phyloP scores from a whole-genome alignment of 1,140 invertebrate genomes.

The Caenorhabditis latens region DNA sequence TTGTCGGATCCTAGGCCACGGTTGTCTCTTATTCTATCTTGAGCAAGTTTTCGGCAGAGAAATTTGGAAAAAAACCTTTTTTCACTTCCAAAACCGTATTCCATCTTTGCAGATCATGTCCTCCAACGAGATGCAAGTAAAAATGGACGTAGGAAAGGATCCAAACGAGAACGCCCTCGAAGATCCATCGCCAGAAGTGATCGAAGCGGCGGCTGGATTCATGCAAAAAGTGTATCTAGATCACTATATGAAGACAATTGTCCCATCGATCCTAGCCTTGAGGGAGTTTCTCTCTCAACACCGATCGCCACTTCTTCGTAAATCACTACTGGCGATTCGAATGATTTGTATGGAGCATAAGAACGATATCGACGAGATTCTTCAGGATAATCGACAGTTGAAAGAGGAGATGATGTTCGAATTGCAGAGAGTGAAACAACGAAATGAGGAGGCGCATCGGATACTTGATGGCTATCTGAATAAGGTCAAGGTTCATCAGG shows the following conservation, averaged over 20 bases:
- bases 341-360: constrained; percentile 36
- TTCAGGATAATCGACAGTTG: constrained; percentile 38
- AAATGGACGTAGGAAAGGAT: constrained; percentile 24
- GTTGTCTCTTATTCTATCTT: too few relatives aligned
- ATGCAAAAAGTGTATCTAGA: constrained; percentile 24
- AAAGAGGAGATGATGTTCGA: constrained; percentile 37
- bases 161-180: constrained; percentile 14
- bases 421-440: not conserved
- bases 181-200: not conserved
- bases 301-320: constrained; percentile 19
- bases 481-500: not conserved
- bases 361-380: constrained; percentile 12
- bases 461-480: constrained; percentile 2
- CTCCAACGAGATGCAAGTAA: constrained; percentile 37
- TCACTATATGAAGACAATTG: constrained; percentile 11
- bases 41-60: too few relatives aligned
- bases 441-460: constrained; percentile 10
- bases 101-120: constrained; percentile 28
- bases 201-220: not conserved
- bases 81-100: too few relatives aligned
- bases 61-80: too few relatives aligned
- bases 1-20: too few relatives aligned
- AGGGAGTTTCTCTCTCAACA: constrained; percentile 18
- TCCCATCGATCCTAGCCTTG: not conserved
- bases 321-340: constrained; percentile 24